Percentiles rank a stretch among this genome's conserved stretches.
Evolutionary conservation across 2,888 invertebrate genomes (phyloP).

Genomic region (Thumatha senex): DNA sequence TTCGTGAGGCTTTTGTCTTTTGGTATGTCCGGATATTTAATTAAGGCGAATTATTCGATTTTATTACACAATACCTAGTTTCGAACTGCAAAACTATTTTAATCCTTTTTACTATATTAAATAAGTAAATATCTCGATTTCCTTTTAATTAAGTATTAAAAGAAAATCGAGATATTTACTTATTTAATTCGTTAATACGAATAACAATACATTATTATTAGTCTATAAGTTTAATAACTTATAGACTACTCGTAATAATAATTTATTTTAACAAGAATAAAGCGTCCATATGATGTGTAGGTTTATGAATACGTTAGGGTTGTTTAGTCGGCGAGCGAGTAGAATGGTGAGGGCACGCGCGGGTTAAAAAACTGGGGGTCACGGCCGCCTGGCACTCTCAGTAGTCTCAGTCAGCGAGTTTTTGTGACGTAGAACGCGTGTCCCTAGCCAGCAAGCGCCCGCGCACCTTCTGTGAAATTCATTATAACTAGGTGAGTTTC

Average conservation of each 20-base stretch:
- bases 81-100: neutral
- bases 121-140: neutral
- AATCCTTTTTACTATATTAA: neutral
- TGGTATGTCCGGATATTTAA: constrained; percentile 16
- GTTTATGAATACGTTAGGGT: constrained; percentile 78
- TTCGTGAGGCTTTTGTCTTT: constrained; percentile 24
- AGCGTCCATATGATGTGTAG: constrained; percentile 48
- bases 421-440: constrained; percentile 61
- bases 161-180: neutral
- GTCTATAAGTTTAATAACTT: neutral
- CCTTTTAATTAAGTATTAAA: neutral
- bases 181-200: neutral
- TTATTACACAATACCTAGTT: neutral
- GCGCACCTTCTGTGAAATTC: constrained; percentile 40
- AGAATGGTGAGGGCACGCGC: constrained; percentile 63
- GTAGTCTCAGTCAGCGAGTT: constrained; percentile 64
- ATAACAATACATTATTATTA: too few species aligned
- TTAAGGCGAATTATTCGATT: constrained; percentile 4
- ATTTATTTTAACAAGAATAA: constrained; percentile 3
- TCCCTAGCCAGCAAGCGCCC: constrained; percentile 44
- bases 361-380: constrained; percentile 70
- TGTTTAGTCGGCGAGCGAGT: constrained; percentile 46
- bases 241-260: constrained; percentile 12
- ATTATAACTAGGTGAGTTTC: constrained; percentile 39
- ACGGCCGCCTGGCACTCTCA: constrained; percentile 46